Base-by-base conservation (phyloP, 1,140 invertebrate genomes). In the Drosophila bocki region DNA sequence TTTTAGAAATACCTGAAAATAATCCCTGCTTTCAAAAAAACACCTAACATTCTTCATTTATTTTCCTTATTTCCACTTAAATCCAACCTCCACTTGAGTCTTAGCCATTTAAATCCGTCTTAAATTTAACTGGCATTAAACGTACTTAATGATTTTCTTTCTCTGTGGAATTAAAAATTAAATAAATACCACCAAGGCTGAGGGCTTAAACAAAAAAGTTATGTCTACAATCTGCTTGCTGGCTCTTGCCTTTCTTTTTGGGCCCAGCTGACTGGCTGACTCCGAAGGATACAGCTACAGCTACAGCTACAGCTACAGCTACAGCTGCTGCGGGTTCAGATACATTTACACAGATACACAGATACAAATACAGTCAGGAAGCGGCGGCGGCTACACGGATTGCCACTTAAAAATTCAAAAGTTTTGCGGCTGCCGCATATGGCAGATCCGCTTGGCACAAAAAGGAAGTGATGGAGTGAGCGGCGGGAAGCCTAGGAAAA, bases 321-420 rank as follows among this genome's bases (percentile, higher is more conserved):
- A 54, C 33, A 56, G 53, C 53, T 56, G 53, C 17, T 35, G 32
- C 50, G 51, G 41, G 19, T 19, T 56, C 22, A 33, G 60, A 62
- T 56, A 39, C 53, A 56, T 35, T 29, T 33, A 17, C 60, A 57
- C 33, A 26, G 12, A 4, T 13, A 48, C 6, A 45, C 13, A 33
- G 59, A 62, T 37, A 54, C 51, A 54, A 13, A 26, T 33, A 13
- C 15, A 41, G 39, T 33, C 44, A 64, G 62, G 70, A 85, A 79
- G 82, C 80, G 74, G 82, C 82, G 74, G 68, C 68, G 74, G 72
- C 71, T 83, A 91, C 86, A 87, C 82, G 83, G 86, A 83, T 83
- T 91, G 87, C 87, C 87, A 91, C 86, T 91, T 91, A 91, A 91
- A 91, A 91, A 91, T 91, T 91, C 87, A 91, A 91, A 83, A 91